phyloP scores from a whole-genome alignment of 2,888 invertebrate genomes.

The Folsomia manolachei region DNA sequence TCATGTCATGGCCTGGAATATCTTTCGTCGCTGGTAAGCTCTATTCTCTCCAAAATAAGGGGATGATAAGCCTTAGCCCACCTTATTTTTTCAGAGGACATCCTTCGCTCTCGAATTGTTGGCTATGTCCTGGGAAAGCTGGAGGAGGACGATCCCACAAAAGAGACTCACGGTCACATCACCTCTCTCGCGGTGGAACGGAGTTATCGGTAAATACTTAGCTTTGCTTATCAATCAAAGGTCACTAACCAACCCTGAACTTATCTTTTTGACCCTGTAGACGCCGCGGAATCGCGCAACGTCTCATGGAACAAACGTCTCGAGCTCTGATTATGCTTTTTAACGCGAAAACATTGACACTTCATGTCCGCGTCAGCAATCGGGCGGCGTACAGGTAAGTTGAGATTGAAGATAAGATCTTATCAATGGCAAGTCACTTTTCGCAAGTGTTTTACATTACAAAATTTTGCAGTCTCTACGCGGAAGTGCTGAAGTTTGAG shows the following conservation, averaged over 20 bases:
- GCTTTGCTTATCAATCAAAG: not conserved
- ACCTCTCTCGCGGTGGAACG: not conserved
- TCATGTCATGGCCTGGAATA: not conserved
- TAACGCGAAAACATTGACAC: not conserved
- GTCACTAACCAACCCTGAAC: no score
- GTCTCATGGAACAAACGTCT: not conserved
- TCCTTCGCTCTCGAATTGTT: not conserved
- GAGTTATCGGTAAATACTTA: not conserved
- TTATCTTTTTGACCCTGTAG: no score
- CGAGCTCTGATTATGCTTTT: not conserved
- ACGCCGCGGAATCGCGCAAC: not conserved
- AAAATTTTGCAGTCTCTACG: no score
- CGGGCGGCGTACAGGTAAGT: not conserved
- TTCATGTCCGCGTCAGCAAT: not conserved
- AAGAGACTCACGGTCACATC: not conserved
- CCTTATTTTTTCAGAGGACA: no score
- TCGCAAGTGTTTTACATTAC: no score
- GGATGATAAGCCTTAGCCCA: no score
- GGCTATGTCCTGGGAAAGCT: not conserved
- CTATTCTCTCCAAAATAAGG: no score
- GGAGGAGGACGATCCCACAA: not conserved
- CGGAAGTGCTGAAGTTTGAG: not conserved
- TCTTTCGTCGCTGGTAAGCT: not conserved
- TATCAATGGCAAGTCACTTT: no score
- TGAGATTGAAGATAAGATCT: no score